Base-by-base conservation (phyloP, 1,140 invertebrate species). In the Dreissena rostriformis region DNA sequence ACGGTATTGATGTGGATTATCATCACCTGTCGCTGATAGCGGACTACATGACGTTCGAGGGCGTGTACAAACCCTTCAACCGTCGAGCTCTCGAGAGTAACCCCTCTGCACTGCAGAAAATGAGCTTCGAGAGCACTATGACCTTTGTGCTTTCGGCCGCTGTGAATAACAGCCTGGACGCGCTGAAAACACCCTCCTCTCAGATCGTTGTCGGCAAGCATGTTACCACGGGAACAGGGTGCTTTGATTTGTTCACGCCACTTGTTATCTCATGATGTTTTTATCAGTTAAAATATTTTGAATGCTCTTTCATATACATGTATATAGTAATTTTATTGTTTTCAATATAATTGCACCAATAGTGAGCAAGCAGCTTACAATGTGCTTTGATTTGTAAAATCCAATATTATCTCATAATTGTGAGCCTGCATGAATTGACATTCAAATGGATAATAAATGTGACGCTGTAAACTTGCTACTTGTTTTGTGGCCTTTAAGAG, bases 31-130 rank as follows among this genome's bases (percentile, higher is more conserved):
- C 96, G 0, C 94, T 99, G 0, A 96, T 99, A 77, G 97, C 98
- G 0, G 98, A 99, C 94, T 99, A 99, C 92, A 99, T 99, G 98
- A 99, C 98, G 0, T 98, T 96, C 89, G 96, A 97, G 91, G 99
- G 99, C 0, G 94, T 94, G 14, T 99, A 97, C 89, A 96, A 96
- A 90, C 97, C 98, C 0, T 96, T 99, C 92, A 99, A 97, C 93
- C 95, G 98, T 49, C 96, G 95, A 91, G 97, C 97, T 10, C 98
- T 99, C 95, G 96, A 97, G 87, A 95, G 95, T 28, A 97, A 96
- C 57, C 95, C 97, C 0, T 99, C 98, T 6, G 97, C 98, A 0
- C 93, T 99, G 2, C 99, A 99, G 92, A 98, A 99, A 94, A 99
- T 99, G 97, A 98, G 97, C 4, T 99, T 99, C 91, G 99, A 99